Base-by-base conservation (phyloP, 2,113 vertebrate species). In the Odocoileus hemionus region DNA sequence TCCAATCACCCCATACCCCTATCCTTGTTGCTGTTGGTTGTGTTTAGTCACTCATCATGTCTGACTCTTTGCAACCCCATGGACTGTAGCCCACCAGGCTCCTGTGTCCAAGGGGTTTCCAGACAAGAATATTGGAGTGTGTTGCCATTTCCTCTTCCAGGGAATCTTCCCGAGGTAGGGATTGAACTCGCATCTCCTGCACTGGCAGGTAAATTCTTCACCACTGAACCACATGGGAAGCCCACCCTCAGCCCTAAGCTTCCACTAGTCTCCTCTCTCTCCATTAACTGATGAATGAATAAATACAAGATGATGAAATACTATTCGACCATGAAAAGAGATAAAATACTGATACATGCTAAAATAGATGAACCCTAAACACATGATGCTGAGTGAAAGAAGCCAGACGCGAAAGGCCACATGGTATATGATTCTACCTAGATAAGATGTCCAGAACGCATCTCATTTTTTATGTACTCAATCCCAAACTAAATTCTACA, bases 261-360 rank as follows among this genome's bases (percentile, higher is more conserved):
- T 64, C 30, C 64, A 78, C 8, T 45, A 33, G 47, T 17, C 39
- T 79, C 33, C 47, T 90, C 52, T 47, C 54, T 55, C 80, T 84
- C 60, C 47, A 84, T 26, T 55, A 89, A 89, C 17, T 85, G 36
- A 92, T 70, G 23, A 13, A 39, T 92, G 58, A 88, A 54, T 94
- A 67, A 67, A 94, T 57, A 67, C 64, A 84, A 85, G 33, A 78
- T 25, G 12, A 19, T 19, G 25, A 25, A 89, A 55, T 47, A 96
- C 61, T 85, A 64, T 39, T 89, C 64, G 36, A 15, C 45, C 45
- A 47, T 14, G 36, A 89, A 96, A 96, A 96, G 47, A 96, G 84
- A 84, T 61, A 61, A 89, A 93, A 92, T 26, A 36, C 7, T 33
- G 61, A 55, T n/a, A 50, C 39, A 33, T 26, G 11, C 61, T 84